Base-by-base conservation (phyloP, 1,140 invertebrate genomes). In the Ylistrum balloti region DNA sequence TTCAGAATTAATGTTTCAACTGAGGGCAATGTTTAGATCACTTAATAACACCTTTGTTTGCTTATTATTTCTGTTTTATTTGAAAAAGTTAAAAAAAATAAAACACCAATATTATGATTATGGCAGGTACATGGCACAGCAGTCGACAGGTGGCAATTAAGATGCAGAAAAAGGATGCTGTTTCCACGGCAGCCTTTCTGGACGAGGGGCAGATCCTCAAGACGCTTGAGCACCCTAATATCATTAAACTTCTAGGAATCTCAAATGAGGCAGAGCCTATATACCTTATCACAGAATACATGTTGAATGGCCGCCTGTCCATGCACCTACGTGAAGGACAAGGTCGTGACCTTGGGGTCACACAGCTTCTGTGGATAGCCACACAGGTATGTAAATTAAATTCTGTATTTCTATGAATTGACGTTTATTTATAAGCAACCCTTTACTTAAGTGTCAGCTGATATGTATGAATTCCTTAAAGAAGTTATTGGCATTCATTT, bases 181-280 rank as follows among this genome's bases (percentile, higher is more conserved):
- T 99, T 98, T 99, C 98, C 32, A 98, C 98, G 7, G 98, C 98
- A 94, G 99, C 99, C 5, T 99, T 99, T 97, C 97, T 99, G 0
- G 98, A 99, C 96, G 99, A 99, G 96, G 99, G 99, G 5, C 98
- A 98, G 86, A 99, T 99, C 56, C 99, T 99, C 98, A 99, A 99
- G 95, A 99, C 99, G 95, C 99, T 99, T 96, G 97, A 99, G 91
- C 99, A 99, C 96, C 98, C 98, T 94, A 98, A 99, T 91, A 97
- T 99, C 45, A 98, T 99, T 20, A 98, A 98, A 32, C 90, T 99
- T 41, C 99, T 99, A 96, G 99, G 99, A 17, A 99, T 99, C 17
- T 99, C 99, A 95, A 99, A 99, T 35, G 97, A 99, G 94, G 98
- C 99, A 95, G 99, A 99, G 96, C 99, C 99, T 0, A 99, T 99